A percentile compares a stretch with the other conserved stretches of the same genome.
phyloP scores from a whole-genome alignment of 2,888 invertebrate genomes.

The Fragum fragum region DNA sequence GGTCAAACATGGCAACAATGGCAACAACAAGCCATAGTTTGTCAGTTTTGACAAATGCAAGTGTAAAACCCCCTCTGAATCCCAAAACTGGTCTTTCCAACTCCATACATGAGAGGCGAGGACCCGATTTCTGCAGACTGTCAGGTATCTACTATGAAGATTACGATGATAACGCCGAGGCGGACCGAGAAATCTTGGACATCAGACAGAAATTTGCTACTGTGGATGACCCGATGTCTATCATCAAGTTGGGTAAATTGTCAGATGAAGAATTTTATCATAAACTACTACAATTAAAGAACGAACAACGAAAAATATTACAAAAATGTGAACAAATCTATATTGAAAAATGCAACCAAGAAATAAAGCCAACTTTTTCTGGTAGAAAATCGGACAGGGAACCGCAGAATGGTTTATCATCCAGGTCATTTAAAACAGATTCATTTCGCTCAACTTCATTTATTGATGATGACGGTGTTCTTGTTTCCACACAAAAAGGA shows the following conservation, averaged over 20 bases:
- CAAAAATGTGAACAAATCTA: conserved; percentile 83
- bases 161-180: conserved; percentile 54
- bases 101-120: conserved; percentile 74
- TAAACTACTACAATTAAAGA: conserved; percentile 81
- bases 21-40: conserved; percentile 83
- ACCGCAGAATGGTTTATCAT: conserved; percentile 5
- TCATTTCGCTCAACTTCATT: conserved; percentile 43
- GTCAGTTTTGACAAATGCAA: conserved; percentile 83
- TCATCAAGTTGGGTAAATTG: conserved; percentile 73
- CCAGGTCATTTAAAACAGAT: conserved; percentile 28
- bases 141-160: conserved; percentile 66
- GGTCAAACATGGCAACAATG: conserved; percentile 84
- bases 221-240: conserved; percentile 36
- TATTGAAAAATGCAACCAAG: conserved; percentile 75
- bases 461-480: conserved; percentile 60
- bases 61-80: conserved; percentile 82
- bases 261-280: conserved; percentile 84
- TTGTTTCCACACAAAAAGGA: conserved; percentile 29
- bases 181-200: conserved; percentile 51
- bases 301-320: conserved; percentile 84
- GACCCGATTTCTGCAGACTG: conserved; percentile 57
- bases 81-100: conserved; percentile 78
- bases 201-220: conserved; percentile 52
- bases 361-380: conserved; percentile 57
- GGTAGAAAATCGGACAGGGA: conserved; percentile 28